These are phyloP conservation scores for Drosophila quadrilineata DNA, from an alignment of 1,140 invertebrate genomes.

Conservation along the genomic window DNA sequence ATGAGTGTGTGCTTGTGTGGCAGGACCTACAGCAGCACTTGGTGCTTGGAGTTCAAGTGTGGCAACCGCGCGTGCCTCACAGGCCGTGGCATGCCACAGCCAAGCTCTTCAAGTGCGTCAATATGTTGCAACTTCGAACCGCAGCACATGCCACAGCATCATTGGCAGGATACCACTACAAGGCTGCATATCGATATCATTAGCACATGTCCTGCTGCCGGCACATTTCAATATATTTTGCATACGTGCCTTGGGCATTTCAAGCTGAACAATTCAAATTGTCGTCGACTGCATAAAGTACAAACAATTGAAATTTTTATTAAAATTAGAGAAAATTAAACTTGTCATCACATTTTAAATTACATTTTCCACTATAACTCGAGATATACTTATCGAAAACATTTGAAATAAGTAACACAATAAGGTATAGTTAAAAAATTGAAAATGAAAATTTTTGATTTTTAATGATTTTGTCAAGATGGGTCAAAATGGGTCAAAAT, in stretches of 20 bases:
- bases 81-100: neutral
- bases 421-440: too few species aligned
- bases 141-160: constrained; percentile 53
- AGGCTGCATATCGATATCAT: constrained; percentile 1
- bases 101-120: constrained; percentile 55
- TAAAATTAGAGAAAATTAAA: too few species aligned
- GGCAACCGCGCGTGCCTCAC: constrained; percentile 60
- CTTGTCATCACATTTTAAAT: too few species aligned
- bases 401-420: too few species aligned
- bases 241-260: constrained; percentile 5
- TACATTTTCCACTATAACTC: too few species aligned
- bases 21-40: constrained; percentile 41
- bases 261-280: neutral
- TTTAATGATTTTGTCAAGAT: too few species aligned
- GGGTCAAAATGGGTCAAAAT: too few species aligned
- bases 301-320: neutral
- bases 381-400: too few species aligned
- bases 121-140: constrained; percentile 67
- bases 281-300: constrained; percentile 1
- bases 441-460: too few species aligned
- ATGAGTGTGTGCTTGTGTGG: neutral
- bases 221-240: constrained; percentile 1
- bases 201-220: constrained; percentile 25
- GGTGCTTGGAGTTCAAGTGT: constrained; percentile 57
- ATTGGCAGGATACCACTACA: constrained; percentile 14